Conservation (phyloP, 2,888 invertebrate genomes). For the Sicus ferrugineus region DNA sequence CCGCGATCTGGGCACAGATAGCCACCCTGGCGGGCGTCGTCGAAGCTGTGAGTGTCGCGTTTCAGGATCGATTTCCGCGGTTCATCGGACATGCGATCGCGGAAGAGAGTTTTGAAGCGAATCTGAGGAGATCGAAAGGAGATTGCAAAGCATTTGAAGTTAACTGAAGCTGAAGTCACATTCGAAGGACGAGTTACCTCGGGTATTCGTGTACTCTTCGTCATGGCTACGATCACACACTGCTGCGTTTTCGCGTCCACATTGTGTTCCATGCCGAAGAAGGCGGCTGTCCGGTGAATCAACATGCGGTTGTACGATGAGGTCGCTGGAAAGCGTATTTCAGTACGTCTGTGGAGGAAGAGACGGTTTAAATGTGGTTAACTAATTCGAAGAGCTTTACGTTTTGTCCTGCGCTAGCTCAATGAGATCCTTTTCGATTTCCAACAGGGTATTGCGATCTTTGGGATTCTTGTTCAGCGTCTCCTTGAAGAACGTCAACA, state of each 20-base stretch:
- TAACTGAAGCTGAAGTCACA: neutral
- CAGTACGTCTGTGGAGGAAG: constrained; percentile 69
- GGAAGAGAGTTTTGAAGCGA: constrained; percentile 75
- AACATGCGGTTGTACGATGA: constrained; percentile 96
- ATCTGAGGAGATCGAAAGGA: constrained; percentile 59
- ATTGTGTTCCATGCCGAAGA: constrained; percentile 94
- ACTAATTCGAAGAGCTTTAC: constrained; percentile 68
- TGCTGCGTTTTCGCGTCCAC: constrained; percentile 83
- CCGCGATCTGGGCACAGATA: constrained; percentile 71
- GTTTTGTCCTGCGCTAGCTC: constrained; percentile 82
- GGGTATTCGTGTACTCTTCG: constrained; percentile 65
- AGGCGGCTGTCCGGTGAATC: constrained; percentile 91
- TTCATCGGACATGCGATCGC: constrained; percentile 73
- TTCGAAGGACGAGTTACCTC: constrained; percentile 51
- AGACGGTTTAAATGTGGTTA: neutral
- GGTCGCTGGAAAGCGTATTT: constrained; percentile 89
- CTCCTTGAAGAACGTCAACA: constrained; percentile 87
- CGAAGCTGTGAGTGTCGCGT: constrained; percentile 81
- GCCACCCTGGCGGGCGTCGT: constrained; percentile 70
- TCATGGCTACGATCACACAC: constrained; percentile 86
- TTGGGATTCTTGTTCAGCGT: constrained; percentile 90
- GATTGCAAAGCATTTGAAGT: neutral
- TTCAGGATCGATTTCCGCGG: constrained; percentile 81
- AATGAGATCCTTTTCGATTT: constrained; percentile 87
- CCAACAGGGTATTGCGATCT: constrained; percentile 84